Conservation (phyloP, 2,888 invertebrate genomes). For the Invenusta paracnida region DNA sequence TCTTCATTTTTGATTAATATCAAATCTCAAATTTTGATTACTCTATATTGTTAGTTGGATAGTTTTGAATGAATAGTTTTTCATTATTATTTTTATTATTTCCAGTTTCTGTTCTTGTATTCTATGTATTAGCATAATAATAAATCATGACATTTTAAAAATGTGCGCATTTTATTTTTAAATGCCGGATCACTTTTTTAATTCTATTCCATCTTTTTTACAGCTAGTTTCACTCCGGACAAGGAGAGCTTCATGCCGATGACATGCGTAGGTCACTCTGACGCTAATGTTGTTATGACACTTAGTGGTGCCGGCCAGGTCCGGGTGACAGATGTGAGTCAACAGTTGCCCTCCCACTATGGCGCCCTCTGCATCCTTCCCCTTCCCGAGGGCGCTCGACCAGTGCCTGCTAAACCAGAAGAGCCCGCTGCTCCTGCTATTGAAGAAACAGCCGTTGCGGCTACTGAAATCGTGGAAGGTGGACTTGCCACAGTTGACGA, state of each 20-base stretch:
- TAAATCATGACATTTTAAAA: no score
- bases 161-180: no score
- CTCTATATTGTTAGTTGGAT: no score
- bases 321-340: constrained; percentile 3
- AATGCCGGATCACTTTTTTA: no score
- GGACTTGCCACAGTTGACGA: neutral
- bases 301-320: neutral
- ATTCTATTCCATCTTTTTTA: neutral
- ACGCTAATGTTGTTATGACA: constrained; percentile 15
- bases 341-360: constrained; percentile 6
- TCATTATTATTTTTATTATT: no score
- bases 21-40: no score
- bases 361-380: neutral
- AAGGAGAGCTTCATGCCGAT: constrained; percentile 1
- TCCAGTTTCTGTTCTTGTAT: no score
- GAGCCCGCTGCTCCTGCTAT: neutral
- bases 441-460: neutral
- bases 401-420: neutral
- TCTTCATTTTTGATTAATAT: no score
- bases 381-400: neutral
- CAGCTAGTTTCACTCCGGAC: neutral
- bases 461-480: neutral
- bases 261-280: neutral
- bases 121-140: no score
- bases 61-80: no score